Percentiles rank a stretch among this genome's conserved stretches.
Evolutionary conservation across 2,113 vertebrate species (phyloP).

Genomic region (Porphyrio hochstetteri): DNA sequence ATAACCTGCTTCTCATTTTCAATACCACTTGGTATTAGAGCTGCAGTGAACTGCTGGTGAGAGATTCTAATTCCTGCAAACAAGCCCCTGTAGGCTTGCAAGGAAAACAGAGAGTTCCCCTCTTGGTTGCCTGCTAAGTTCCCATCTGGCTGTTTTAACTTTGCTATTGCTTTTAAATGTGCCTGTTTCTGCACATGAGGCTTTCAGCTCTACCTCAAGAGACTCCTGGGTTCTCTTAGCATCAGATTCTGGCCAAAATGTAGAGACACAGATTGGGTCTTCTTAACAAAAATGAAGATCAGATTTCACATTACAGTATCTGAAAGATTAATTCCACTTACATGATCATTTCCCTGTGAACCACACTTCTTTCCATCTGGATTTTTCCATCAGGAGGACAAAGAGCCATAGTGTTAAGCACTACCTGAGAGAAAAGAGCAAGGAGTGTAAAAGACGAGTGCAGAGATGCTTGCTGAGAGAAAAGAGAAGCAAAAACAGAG

Average conservation of each 20-base stretch:
- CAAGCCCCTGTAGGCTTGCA: slow-evolving; percentile 68
- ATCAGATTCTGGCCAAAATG: background rate
- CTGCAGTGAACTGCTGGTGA: slow-evolving; percentile 65
- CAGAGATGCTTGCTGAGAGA: background rate
- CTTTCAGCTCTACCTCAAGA: slow-evolving; percentile 53
- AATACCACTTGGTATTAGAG: slow-evolving; percentile 66
- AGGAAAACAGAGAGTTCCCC: slow-evolving; percentile 63
- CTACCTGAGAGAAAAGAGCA: slow-evolving; percentile 19
- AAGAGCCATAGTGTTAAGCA: slow-evolving; percentile 12
- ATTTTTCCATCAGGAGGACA: slow-evolving; percentile 53
- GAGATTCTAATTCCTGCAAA: slow-evolving; percentile 73
- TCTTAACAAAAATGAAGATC: slow-evolving; percentile 50
- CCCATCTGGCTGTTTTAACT: slow-evolving; percentile 71
- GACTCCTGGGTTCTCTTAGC: slow-evolving; percentile 17
- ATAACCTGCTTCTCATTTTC: slow-evolving; percentile 71
- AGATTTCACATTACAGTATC: slow-evolving; percentile 47
- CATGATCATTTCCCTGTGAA: slow-evolving; percentile 35
- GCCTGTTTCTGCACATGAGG: slow-evolving; percentile 29
- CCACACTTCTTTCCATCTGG: slow-evolving; percentile 43
- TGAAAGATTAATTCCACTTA: slow-evolving; percentile 50
- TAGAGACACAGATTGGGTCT: slow-evolving; percentile 8
- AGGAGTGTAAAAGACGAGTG: background rate
- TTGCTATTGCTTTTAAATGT: slow-evolving; percentile 65
- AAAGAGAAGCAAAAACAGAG: background rate
- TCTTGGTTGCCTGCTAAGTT: slow-evolving; percentile 60